Evolutionary conservation across 2,113 vertebrate species (phyloP), one percentile per base, ranked within the genome.

Genomic region (Smithornis capensis): DNA sequence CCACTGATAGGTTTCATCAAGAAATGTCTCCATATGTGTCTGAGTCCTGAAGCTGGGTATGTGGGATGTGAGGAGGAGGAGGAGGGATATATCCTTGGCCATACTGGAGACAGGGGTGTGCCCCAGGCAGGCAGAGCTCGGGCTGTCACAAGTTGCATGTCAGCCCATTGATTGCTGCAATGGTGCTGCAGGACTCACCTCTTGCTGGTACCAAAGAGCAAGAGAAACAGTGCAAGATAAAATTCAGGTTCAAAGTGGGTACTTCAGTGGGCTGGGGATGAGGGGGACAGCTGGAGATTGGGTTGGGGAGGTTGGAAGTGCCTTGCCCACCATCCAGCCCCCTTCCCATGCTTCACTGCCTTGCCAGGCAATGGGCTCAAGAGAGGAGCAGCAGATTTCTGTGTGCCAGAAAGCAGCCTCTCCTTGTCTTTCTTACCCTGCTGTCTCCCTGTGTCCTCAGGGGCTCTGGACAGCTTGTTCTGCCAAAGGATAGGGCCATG

Each of bases 1-100:
- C 55, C 88, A 87, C 92, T 95, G 88, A 90, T 90, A 80, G 90
- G 90, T 88, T 94, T 95, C 90, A 83, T 95, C 93, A 88, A 78
- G 90, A 96, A 96, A 88, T 42, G 79, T 95, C 93, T 96, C 87
- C 28, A 22, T 91, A 45, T 71, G 83, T 75, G 83, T 77, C 79
- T 90, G 38, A 96, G 78, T 77, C 67, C 59, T 65, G 63, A 67
- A 73, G 63, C 64, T 28, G 31, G 56, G 12, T 3, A 2, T 92
- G 70, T 42, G 65, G 85, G 78, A 60, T 5, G 12, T n/a, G n/a
- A n/a, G 67, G 70, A 87, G 31, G 45, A 71, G 60, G 69, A 92
- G 62, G 90, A 92, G 60, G 55, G 28, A 88, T 2, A 3, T n/a
- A 73, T 92, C 44, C 57, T 86, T 71, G 64, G 57, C 62, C 68